Evolutionary conservation across 1,140 invertebrate genomes (phyloP), one percentile per base, ranked within the genome.

Genomic region (Phortica variegata): DNA sequence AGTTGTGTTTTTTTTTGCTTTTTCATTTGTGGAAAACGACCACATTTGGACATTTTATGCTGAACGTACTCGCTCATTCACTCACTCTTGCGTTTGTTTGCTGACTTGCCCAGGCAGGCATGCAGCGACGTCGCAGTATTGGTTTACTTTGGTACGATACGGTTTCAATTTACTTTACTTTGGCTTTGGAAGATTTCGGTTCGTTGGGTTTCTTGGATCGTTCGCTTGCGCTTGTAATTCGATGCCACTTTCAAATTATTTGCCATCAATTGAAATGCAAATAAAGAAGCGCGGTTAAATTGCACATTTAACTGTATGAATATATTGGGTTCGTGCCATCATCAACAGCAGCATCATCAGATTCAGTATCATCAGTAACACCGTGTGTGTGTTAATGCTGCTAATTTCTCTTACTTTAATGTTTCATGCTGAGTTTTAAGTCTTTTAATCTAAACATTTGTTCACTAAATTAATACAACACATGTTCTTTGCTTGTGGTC

Each of bases 31-130:
- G 19, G 18, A 37, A 56, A 58, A 43, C 56, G 50, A 66, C 47
- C 62, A 60, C 57, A 63, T 63, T 68, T 68, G 60, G 63, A 68
- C 63, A 68, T 53, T 68, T 68, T 68, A 68, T 68, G 60, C 63
- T 39, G 58, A 68, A 68, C 63, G 63, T 68, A 57, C 58, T 26
- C 23, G 23, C 23, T 26, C 23, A 26, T 10, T 26, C 5, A 26
- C 23, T 26, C 5, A 26, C 23, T 26, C n/a, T n/a, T n/a, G n/a
- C 58, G 62, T 56, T 61, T 59, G 56, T 62, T 18, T 31, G 26
- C 29, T 19, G 32, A 29, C 32, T 39, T 49, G 44, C 48, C 43
- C 52, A 52, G 52, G 41, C 47, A 40, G 37, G 13, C 49, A 53
- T 6, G 48, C 44, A 53, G 40, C 51, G 52, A 43, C 61, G 37